A percentile compares a stretch with the other conserved stretches of the same genome.
phyloP scores from a whole-genome alignment of 2,888 invertebrate species.

The Ennomos fuscantarius region DNA sequence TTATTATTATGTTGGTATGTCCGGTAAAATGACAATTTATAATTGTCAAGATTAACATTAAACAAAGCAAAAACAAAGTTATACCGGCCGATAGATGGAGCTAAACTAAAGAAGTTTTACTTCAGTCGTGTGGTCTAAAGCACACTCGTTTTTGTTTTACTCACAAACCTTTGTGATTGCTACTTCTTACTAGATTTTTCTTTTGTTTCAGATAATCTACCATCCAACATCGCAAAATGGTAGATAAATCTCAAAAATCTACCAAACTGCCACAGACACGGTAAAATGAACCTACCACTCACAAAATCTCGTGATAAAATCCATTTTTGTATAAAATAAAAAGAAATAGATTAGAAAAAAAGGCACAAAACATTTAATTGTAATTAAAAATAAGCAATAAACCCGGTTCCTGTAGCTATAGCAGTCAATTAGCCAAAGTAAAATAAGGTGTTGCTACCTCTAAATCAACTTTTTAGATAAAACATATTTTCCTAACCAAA shows the following conservation, averaged over 20 bases:
- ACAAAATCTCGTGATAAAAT: conserved; percentile 54
- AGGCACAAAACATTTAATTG: not conserved
- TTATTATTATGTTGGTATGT: too few species aligned
- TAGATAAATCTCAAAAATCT: conserved; percentile 29
- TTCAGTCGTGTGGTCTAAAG: too few species aligned
- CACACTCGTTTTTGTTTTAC: too few species aligned
- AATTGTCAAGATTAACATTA: too few species aligned
- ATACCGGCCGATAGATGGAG: too few species aligned
- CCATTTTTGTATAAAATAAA: conserved; percentile 42
- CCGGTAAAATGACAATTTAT: too few species aligned
- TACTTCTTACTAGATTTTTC: conserved; percentile 12
- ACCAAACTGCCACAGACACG: conserved; percentile 16
- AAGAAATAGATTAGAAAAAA: conserved; percentile 17
- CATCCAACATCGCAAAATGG: conserved; percentile 29
- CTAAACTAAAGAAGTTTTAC: too few species aligned
- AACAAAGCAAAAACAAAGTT: too few species aligned
- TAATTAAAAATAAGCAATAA: conserved; percentile 32
- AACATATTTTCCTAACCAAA: conserved; percentile 63
- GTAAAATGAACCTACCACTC: conserved; percentile 36
- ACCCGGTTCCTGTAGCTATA: conserved; percentile 71
- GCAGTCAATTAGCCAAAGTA: conserved; percentile 76
- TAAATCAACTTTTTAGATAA: conserved; percentile 26
- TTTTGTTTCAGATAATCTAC: conserved; percentile 47
- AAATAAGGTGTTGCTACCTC: conserved; percentile 33
- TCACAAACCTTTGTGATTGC: too few species aligned